Percentiles rank a stretch among this genome's conserved stretches.
These are phyloP conservation scores for Colletes gigas DNA, from an alignment of 1,140 invertebrate genomes.

Conservation along the genomic window DNA sequence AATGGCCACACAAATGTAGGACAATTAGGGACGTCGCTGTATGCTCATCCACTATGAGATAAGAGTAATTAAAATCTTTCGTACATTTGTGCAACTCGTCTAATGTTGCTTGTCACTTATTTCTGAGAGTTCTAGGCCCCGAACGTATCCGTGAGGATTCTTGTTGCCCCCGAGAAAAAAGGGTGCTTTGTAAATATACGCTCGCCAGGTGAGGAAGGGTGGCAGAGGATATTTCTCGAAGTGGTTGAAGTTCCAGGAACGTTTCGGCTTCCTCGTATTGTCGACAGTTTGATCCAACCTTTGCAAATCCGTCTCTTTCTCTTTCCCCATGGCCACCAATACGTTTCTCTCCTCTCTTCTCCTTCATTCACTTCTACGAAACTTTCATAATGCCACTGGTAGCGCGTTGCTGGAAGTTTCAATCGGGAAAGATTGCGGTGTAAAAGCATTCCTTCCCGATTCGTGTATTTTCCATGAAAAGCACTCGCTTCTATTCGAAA, in stretches of 20 bases:
- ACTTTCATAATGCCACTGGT: conserved; percentile 33
- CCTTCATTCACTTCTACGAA: conserved; percentile 37
- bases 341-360: neutral
- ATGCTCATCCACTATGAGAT: too few relatives aligned
- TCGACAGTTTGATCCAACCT: conserved; percentile 34
- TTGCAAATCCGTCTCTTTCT: conserved; percentile 38
- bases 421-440: conserved; percentile 21
- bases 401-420: neutral
- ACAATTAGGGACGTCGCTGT: too few relatives aligned
- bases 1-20: too few relatives aligned
- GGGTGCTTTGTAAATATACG: neutral
- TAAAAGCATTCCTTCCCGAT: conserved; percentile 6
- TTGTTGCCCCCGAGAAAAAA: too few relatives aligned
- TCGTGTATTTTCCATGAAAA: neutral
- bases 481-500: neutral
- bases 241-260: conserved; percentile 50
- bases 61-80: too few relatives aligned
- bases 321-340: neutral
- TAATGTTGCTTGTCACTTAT: too few relatives aligned
- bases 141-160: too few relatives aligned
- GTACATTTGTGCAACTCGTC: too few relatives aligned
- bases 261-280: conserved; percentile 49
- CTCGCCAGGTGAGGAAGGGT: conserved; percentile 1
- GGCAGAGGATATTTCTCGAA: conserved; percentile 18
- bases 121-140: neutral